Base-by-base conservation (phyloP, 2,113 vertebrate species). In the Pachyramphus minor region DNA sequence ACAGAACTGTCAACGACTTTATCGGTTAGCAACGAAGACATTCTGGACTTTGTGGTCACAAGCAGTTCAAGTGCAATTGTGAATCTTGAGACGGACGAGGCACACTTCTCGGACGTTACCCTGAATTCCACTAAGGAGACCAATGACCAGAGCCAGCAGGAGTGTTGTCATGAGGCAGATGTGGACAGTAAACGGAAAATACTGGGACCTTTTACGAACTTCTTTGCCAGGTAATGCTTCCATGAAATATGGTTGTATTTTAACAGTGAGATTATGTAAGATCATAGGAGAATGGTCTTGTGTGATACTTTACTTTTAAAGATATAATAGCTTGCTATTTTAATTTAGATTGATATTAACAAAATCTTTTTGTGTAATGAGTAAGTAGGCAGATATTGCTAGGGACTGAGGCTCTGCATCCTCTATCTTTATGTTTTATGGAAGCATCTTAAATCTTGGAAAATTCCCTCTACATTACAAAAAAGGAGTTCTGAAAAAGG, bases 1-100 rank as follows among this genome's bases (percentile, higher is more conserved):
- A 99, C 99, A 0, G 99, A 99, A 50, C 98, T 99, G 66, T 99
- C 99, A 1, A 96, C 98, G 44, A 98, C 98, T 1, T 92, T 98
- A 71, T 99, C 98, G 0, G 94, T 98, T 60, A 99, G 99, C 96
- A 99, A 99, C 1, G 99, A 99, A 89, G 99, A 99, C 97, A 98
- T 98, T 83, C 74, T 99, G 96, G 98, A 99, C 95, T 99, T 99
- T 25, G 97, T 99, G 73, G 99, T 99, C 95, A 98, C 98, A 1
- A 99, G 98, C 12, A 98, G 98, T 95, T 99, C 99, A 33, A 99
- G 99, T 41, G 99, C 99, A 39, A 99, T 99, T 12, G 99, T 99
- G 88, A 98, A 97, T 80, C 97, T 99, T 14, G 99, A 99, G 97
- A 99, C 97, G 0, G 98, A 98, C 0, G 98, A 98, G 82, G 84